Evolutionary conservation across 2,797 vertebrate species (phyloP), one percentile per base, ranked within the genome.

Genomic region (Mus minutoides): DNA sequence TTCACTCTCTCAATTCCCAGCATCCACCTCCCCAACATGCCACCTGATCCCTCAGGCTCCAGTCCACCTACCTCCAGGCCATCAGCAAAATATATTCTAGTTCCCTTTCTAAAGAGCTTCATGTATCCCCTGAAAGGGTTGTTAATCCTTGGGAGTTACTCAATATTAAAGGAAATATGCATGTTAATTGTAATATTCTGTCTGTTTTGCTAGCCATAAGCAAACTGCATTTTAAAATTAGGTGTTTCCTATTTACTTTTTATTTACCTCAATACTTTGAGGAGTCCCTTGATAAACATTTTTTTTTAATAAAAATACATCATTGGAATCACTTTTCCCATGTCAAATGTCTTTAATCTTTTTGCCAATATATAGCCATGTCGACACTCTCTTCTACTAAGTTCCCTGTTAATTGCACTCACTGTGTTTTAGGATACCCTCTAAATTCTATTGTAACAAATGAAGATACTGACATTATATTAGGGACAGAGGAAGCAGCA

Each of bases 381-480:
- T 60, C 94, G 58, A 92, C 78, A 52, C 92, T 97, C 14, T 46
- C 85, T 60, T 52, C 43, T 75, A 21, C n/a, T 94, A 78, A 96
- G 96, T 93, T 94, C 71, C 93, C 56, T 93, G 62, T 88, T 95
- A 96, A 95, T 96, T 87, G 73, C 49, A 49, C 73, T 91, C 49
- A 49, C 73, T 91, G 67, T 96, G 29, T 71, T 90, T 56, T 91
- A 22, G 71, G 10, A 94, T 3, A 82, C 67, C 52, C 89, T 96
- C 88, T 73, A 69, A 71, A 92, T 46, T 91, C 31, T 49, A 93
- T 69, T 82, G 34, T 71, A 94, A 75, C 19, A 88, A 90, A 95
- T 97, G 73, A 85, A 96, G 97, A 94, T 31, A 62, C 75, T 71
- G 89, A 93, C 94, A 94, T 97, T 94, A 94, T 94, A 91, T 94